These are phyloP conservation scores for Hippocampus guttulatus DNA, from an alignment of 2,113 vertebrate species.

Conservation along the genomic window DNA sequence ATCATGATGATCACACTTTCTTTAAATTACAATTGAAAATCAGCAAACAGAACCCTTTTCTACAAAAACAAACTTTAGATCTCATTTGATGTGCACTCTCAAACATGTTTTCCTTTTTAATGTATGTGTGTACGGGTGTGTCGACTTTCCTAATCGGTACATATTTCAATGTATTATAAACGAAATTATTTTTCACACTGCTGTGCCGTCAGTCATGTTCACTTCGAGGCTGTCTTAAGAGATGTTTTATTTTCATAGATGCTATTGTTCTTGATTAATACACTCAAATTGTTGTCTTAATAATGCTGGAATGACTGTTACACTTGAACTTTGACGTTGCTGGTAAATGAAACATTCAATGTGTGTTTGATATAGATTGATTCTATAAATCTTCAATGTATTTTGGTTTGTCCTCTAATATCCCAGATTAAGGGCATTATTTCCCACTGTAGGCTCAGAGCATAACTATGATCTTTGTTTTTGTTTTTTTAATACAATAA, in stretches of 20 bases:
- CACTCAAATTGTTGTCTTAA: constrained; percentile 27
- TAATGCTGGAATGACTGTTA: constrained; percentile 65
- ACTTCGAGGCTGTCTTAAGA: constrained; percentile 18
- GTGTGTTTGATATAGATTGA: constrained; percentile 6
- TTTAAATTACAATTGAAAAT: neutral
- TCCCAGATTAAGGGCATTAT: neutral
- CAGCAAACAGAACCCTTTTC: neutral
- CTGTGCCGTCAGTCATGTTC: constrained; percentile 20
- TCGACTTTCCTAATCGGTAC: constrained; percentile 22
- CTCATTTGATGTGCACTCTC: constrained; percentile 20
- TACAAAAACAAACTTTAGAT: neutral
- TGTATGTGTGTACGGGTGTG: constrained; percentile 39
- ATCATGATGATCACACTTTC: neutral
- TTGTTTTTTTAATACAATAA: neutral
- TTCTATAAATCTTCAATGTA: neutral
- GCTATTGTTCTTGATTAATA: constrained; percentile 9
- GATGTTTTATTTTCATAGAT: constrained; percentile 22
- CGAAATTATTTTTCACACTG: constrained; percentile 15
- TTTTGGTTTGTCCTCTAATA: neutral
- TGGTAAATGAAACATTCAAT: constrained; percentile 22
- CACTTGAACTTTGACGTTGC: constrained; percentile 49
- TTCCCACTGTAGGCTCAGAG: neutral
- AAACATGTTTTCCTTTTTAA: constrained; percentile 1
- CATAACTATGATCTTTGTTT: too few species aligned
- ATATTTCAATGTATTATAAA: constrained; percentile 27